These are phyloP conservation scores for Gnatocerus cornutus DNA, from an alignment of 2,888 invertebrate genomes.

Conservation along the genomic window DNA sequence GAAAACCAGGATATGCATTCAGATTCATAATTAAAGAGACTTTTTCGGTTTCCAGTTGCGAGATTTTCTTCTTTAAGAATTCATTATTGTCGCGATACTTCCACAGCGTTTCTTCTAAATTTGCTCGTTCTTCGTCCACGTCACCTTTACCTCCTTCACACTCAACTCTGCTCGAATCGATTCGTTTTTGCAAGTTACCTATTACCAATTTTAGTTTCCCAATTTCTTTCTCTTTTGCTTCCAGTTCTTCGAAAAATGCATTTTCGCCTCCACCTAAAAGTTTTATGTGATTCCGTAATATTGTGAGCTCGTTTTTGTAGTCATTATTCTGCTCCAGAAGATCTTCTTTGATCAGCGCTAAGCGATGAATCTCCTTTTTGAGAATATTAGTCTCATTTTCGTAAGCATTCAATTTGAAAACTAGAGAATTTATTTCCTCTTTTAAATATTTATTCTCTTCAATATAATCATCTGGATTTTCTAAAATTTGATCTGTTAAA, in stretches of 20 bases:
- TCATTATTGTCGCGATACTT: constrained; percentile 53
- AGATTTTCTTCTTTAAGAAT: constrained; percentile 49
- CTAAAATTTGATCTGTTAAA: too few relatives aligned
- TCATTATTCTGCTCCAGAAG: constrained; percentile 44
- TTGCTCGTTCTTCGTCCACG: neutral
- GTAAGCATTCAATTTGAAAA: neutral
- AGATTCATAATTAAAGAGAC: constrained; percentile 52
- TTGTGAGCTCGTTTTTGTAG: neutral
- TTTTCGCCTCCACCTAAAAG: neutral
- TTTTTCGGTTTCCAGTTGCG: constrained; percentile 53
- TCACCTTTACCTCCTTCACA: constrained; percentile 11
- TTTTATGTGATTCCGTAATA: neutral
- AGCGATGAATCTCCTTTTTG: neutral
- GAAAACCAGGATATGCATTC: neutral
- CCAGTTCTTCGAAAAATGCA: neutral
- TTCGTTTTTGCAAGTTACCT: constrained; percentile 20
- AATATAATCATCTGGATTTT: neutral
- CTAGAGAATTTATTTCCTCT: neutral
- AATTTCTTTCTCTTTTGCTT: neutral
- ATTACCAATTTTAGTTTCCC: constrained; percentile 9
- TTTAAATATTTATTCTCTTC: neutral
- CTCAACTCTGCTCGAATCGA: constrained; percentile 46
- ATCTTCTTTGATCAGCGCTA: neutral
- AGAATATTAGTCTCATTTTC: neutral
- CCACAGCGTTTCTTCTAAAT: constrained; percentile 45